Evolutionary conservation across 2,113 vertebrate species (phyloP).

Genomic region (Trochalopteron elliotii): DNA sequence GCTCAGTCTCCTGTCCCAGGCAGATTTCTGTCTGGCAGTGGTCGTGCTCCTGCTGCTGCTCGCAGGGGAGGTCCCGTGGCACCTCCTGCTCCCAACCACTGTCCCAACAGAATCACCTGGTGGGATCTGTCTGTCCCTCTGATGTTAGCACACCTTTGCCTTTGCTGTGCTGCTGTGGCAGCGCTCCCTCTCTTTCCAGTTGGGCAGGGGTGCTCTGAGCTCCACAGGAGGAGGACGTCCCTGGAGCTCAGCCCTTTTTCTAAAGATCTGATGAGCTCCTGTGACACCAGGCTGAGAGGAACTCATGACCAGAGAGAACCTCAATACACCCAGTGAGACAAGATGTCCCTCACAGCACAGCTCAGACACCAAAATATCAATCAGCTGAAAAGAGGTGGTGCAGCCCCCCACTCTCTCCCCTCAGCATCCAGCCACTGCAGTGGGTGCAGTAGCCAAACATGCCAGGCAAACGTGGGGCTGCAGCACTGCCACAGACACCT

Average conservation of each 20-base stretch:
- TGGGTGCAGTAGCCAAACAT: accelerated
- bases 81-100: background rate
- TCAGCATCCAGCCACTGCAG: accelerated
- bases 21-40: no score
- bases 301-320: background rate
- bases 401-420: accelerated
- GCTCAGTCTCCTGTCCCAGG: no score
- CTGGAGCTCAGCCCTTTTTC: background rate
- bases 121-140: accelerated
- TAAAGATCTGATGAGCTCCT: background rate
- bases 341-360: background rate
- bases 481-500: background rate
- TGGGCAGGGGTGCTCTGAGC: background rate
- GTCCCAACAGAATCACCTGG: accelerated
- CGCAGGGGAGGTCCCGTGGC: accelerated
- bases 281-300: background rate
- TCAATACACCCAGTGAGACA: background rate
- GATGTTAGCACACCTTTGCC: background rate
- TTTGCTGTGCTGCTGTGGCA: background rate
- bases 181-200: background rate
- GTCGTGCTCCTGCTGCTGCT: background rate
- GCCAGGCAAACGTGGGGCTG: accelerated
- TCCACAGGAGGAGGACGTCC: accelerated
- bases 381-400: accelerated
- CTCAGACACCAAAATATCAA: background rate